Evolutionary conservation across 2,888 invertebrate genomes (phyloP).

Genomic region (Dimorphilus gyrociliatus): DNA sequence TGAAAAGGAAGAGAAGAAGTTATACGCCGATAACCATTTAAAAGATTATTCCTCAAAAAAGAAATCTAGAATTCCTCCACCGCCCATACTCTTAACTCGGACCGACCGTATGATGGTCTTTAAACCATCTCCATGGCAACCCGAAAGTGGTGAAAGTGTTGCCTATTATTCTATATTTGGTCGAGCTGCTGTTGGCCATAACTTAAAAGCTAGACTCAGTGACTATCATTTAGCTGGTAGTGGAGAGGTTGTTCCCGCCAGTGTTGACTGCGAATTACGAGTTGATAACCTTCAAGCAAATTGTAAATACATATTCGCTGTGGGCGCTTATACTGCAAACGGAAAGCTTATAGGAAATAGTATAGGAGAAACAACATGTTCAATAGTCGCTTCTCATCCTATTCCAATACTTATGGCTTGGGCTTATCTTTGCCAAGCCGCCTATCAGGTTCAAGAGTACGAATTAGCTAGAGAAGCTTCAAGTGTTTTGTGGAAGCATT

Average conservation of each 20-base stretch:
- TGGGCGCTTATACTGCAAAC: slow-evolving; percentile 32
- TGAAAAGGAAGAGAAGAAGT: slow-evolving; percentile 23
- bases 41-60: slow-evolving; percentile 5
- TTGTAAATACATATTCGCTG: slow-evolving; percentile 32
- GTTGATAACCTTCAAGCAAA: slow-evolving; percentile 25
- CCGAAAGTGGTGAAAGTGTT: slow-evolving; percentile 24
- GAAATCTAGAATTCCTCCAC: slow-evolving; percentile 21
- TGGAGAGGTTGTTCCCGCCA: slow-evolving; percentile 28
- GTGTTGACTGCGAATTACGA: slow-evolving; percentile 22
- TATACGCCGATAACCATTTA: slow-evolving; percentile 23
- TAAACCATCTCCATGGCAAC: slow-evolving; percentile 25
- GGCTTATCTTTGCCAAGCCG: slow-evolving; percentile 32
- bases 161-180: slow-evolving; percentile 35
- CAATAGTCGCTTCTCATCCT: slow-evolving; percentile 32
- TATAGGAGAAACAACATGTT: slow-evolving; percentile 30
- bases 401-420: slow-evolving; percentile 32
- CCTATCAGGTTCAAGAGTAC: slow-evolving; percentile 30
- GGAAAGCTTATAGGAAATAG: slow-evolving; percentile 34
- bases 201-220: slow-evolving; percentile 32
- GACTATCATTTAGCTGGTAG: slow-evolving; percentile 30
- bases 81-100: slow-evolving; percentile 28
- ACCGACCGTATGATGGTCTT: slow-evolving; percentile 33
- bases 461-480: slow-evolving; percentile 23
- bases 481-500: slow-evolving; percentile 30
- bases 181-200: slow-evolving; percentile 23